Base-by-base conservation (phyloP, 2,888 invertebrate genomes). In the Hemistola chrysoprasaria region DNA sequence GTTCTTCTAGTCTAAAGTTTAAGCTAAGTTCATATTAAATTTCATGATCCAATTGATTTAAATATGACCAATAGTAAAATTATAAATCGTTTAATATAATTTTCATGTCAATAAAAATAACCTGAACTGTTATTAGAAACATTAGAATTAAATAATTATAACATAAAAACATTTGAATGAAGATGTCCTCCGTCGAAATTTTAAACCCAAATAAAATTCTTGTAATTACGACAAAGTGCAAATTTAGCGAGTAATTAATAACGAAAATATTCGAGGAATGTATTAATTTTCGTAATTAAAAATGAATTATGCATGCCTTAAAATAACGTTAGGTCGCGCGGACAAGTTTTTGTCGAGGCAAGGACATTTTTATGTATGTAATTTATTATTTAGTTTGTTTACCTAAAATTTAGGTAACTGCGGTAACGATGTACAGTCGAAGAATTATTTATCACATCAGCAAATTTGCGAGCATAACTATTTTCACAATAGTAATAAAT, bases 271-370 rank as follows among this genome's bases (percentile, higher is more conserved):
- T 16, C 10, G 2, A 40, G 7, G 28, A 32, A 45, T 39, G 11
- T 6, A 7, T 30, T 32, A 22, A 40, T 46, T 40, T 41, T 38
- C 16, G 36, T 45, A 46, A 46, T 37, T 43, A 33, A 40, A 22
- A 38, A 34, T 41, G 6, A 32, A 43, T 33, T 40, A 43, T 26
- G 16, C 24, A 37, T 26, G 22, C 28, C 23, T 25, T 22, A 21
- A 34, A 11, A 36, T 42, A 39, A 29, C 22, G 23, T 33, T 27
- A 22, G 21, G 20, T 25, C 23, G 23, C 21, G 37, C 9, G 8
- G 31, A 21, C 22, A 20, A n/a, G 36, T 33, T 40, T 38, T 44
- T 39, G 24, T 29, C 22, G n/a, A 24, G 5, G 11, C 20, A 23
- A 28, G 22, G 21, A 22, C 6, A 21, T 8, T 11, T 31, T 9